Conservation (phyloP, 2,113 vertebrate species). For the Gallinago jamesoni region DNA sequence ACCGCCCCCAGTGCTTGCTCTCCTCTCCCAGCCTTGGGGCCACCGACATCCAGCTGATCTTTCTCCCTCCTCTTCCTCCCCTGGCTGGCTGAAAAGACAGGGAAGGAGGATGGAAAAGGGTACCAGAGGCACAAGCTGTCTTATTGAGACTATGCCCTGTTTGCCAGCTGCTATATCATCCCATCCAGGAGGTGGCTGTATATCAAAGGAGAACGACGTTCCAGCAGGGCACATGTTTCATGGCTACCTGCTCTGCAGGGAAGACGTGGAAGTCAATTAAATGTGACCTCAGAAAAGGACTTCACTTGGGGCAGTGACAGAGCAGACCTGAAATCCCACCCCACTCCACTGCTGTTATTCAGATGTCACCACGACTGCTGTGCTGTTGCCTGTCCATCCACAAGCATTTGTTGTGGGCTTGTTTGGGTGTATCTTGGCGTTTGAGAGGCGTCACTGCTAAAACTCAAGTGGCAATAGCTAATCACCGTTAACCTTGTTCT, state of each 20-base stretch:
- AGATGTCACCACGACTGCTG: neutral
- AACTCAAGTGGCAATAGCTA: conserved; percentile 6
- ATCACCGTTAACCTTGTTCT: neutral
- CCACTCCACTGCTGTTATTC: neutral
- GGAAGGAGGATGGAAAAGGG: neutral
- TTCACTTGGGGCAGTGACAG: neutral
- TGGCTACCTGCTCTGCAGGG: neutral
- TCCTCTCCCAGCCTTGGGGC: neutral
- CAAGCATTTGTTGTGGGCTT: neutral
- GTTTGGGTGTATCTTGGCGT: conserved; percentile 10
- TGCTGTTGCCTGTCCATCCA: neutral
- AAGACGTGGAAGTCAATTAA: neutral
- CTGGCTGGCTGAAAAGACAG: neutral
- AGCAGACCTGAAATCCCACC: neutral
- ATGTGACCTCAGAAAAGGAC: neutral
- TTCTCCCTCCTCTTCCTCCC: neutral
- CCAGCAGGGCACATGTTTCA: neutral
- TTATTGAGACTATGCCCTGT: neutral
- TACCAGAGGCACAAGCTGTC: neutral
- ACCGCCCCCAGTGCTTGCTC: neutral
- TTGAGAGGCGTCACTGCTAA: conserved; percentile 25
- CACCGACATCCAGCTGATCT: neutral
- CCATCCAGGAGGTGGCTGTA: neutral
- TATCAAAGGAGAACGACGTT: neutral
- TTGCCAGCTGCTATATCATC: neutral